Conservation (phyloP, 2,113 vertebrate species). For the Gnathonemus longibarbis region DNA sequence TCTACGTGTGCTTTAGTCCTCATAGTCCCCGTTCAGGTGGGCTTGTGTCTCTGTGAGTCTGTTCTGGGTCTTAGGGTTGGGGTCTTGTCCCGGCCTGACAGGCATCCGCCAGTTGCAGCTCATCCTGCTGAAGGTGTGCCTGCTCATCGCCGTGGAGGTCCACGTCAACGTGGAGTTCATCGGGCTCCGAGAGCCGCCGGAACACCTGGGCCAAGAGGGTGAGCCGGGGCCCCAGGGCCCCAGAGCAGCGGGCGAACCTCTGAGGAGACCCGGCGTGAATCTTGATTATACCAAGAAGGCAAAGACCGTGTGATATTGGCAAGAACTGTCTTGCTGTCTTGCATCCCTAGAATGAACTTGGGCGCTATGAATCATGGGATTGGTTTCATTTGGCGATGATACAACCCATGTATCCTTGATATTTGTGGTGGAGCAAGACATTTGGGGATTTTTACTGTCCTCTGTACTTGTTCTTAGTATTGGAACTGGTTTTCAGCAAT, state of each 20-base stretch:
- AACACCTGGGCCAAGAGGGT: conserved; percentile 80
- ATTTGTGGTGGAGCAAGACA: neutral
- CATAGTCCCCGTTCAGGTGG: neutral
- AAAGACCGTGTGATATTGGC: too few species aligned
- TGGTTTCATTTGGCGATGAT: too few species aligned
- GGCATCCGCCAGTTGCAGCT: conserved; percentile 96
- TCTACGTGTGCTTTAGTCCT: neutral
- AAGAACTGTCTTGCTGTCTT: too few species aligned
- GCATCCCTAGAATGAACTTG: too few species aligned
- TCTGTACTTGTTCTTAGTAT: too few species aligned
- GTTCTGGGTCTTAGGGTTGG: neutral
- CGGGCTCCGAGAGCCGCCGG: conserved; percentile 79
- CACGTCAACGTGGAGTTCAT: conserved; percentile 87
- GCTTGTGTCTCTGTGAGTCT: neutral
- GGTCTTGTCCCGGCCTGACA: conserved; percentile 37
- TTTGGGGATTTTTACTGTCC: neutral
- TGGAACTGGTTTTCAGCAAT: too few species aligned
- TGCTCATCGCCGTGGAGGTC: conserved; percentile 86
- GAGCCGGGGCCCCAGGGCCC: conserved; percentile 15
- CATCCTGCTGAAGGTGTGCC: conserved; percentile 86
- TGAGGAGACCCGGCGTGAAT: neutral
- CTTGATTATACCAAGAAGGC: too few species aligned
- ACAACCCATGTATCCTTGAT: too few species aligned
- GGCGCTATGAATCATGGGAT: too few species aligned
- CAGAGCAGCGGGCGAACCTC: neutral